Evolutionary conservation across 2,113 vertebrate genomes (phyloP).

Genomic region (Phyllopteryx taeniolatus): DNA sequence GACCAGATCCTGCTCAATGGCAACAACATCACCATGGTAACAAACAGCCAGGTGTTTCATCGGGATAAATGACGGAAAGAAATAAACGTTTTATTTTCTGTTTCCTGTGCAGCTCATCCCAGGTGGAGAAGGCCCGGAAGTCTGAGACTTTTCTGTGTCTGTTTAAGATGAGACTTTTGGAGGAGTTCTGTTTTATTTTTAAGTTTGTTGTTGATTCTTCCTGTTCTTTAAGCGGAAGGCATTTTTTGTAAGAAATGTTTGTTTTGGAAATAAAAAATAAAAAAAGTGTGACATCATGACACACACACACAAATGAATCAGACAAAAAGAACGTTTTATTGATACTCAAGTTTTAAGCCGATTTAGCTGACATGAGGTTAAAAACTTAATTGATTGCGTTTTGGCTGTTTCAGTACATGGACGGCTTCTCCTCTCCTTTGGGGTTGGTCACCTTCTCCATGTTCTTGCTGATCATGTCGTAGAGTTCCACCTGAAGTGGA

Average conservation of each 20-base stretch:
- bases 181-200: slow-evolving; percentile 11
- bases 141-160: slow-evolving; percentile 54
- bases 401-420: slow-evolving; percentile 76
- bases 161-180: neutral
- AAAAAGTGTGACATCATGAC: slow-evolving; percentile 1
- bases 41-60: neutral
- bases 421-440: slow-evolving; percentile 87
- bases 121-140: slow-evolving; percentile 97
- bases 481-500: slow-evolving; percentile 78
- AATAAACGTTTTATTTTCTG: neutral
- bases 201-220: slow-evolving; percentile 5
- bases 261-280: neutral
- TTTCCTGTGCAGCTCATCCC: slow-evolving; percentile 83
- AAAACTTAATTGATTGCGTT: neutral
- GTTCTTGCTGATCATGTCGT: slow-evolving; percentile 85
- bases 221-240: slow-evolving; percentile 1
- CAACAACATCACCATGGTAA: slow-evolving; percentile 98
- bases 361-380: neutral
- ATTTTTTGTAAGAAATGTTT: slow-evolving; percentile 41
- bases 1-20: slow-evolving; percentile 97
- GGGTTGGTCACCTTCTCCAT: slow-evolving; percentile 85
- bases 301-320: slow-evolving; percentile 39
- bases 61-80: neutral
- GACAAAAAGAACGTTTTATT: slow-evolving; percentile 6
- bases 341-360: neutral